Conservation (phyloP, 2,888 invertebrate genomes). For the Coecobrya sp. region DNA sequence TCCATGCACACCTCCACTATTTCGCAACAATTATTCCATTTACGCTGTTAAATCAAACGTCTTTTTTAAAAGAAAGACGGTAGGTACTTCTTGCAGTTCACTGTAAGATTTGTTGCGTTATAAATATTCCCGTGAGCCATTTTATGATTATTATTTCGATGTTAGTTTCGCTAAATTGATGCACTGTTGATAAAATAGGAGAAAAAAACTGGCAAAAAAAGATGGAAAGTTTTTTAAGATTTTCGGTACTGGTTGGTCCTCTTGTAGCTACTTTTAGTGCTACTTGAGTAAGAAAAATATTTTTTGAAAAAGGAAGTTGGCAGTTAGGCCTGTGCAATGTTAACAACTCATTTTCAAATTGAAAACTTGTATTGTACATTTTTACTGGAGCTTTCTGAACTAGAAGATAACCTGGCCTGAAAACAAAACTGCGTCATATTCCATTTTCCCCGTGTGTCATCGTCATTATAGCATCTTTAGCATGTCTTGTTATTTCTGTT, state of each 20-base stretch:
- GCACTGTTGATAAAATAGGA: background rate
- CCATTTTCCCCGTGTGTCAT: background rate
- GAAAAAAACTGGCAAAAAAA: constrained; percentile 31
- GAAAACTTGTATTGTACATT: background rate
- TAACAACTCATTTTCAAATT: background rate
- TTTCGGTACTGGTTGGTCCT: background rate
- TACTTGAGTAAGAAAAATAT: background rate
- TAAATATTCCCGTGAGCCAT: constrained; percentile 23
- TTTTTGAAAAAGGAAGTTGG: constrained; percentile 70
- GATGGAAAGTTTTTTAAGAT: constrained; percentile 18
- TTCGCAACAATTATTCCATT: constrained; percentile 40
- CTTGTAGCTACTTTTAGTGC: background rate
- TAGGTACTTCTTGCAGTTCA: background rate
- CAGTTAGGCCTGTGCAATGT: constrained; percentile 71
- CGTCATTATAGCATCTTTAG: background rate
- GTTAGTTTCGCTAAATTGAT: constrained; percentile 21
- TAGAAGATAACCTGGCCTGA: background rate
- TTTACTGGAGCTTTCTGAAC: constrained; percentile 17
- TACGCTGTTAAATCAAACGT: constrained; percentile 6
- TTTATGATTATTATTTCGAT: background rate
- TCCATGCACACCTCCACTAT: background rate
- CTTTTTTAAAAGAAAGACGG: background rate
- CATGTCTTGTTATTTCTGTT: constrained; percentile 11
- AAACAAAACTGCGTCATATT: background rate
- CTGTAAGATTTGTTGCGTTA: background rate